phyloP scores from a whole-genome alignment of 2,888 invertebrate genomes.

The Pecten maximus region DNA sequence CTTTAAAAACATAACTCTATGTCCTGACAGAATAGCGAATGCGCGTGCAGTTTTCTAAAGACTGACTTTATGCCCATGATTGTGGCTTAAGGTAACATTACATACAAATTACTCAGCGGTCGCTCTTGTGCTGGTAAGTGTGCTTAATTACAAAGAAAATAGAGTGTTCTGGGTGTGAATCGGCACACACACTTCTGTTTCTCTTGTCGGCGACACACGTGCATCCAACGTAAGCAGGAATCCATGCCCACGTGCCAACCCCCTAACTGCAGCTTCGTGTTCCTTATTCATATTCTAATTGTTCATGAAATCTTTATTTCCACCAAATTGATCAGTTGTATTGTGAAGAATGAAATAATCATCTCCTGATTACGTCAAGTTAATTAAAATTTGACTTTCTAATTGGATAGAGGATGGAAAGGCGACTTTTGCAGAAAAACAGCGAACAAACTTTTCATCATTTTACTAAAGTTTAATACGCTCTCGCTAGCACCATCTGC shows the following conservation, averaged over 20 bases:
- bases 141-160: slow-evolving; percentile 37
- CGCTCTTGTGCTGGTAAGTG: slow-evolving; percentile 37
- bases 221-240: slow-evolving; percentile 42
- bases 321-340: slow-evolving; percentile 41
- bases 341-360: slow-evolving; percentile 44
- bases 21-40: slow-evolving; percentile 35
- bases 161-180: slow-evolving; percentile 36
- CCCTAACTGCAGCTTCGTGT: slow-evolving; percentile 35
- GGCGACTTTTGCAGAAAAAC: slow-evolving; percentile 26
- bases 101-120: slow-evolving; percentile 35
- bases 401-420: slow-evolving; percentile 43
- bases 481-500: slow-evolving; percentile 66
- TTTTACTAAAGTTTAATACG: slow-evolving; percentile 45
- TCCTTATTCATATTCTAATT: slow-evolving; percentile 37
- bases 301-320: slow-evolving; percentile 42
- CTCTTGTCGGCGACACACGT: slow-evolving; percentile 46
- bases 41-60: slow-evolving; percentile 40
- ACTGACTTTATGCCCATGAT: slow-evolving; percentile 3
- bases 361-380: slow-evolving; percentile 49
- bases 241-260: slow-evolving; percentile 42
- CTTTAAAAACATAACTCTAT: slow-evolving; percentile 38
- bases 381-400: slow-evolving; percentile 51
- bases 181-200: slow-evolving; percentile 43
- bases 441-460: slow-evolving; percentile 55
- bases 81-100: slow-evolving; percentile 26